These are phyloP conservation scores for Rotaria magnacalcarata DNA, from an alignment of 2,888 invertebrate genomes.

Conservation along the genomic window DNA sequence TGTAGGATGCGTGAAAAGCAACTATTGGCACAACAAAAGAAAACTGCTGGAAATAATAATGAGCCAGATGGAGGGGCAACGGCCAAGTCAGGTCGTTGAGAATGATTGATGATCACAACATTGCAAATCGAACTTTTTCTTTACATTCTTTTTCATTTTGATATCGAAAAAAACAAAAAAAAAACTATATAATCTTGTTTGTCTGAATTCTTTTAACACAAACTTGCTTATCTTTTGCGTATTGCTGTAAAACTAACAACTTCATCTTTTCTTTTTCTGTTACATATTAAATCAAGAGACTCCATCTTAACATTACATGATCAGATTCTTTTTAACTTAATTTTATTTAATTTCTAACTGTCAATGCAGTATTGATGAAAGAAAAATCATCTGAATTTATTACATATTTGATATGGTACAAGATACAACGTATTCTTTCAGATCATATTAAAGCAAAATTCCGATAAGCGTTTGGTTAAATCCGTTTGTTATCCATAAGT, in stretches of 20 bases:
- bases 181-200: neutral
- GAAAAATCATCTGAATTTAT: too few species aligned
- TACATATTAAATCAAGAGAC: neutral
- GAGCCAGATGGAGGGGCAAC: neutral
- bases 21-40: neutral
- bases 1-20: conserved; percentile 2
- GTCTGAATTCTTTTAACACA: neutral
- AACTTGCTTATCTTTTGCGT: neutral
- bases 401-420: too few species aligned
- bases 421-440: too few species aligned
- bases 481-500: too few species aligned
- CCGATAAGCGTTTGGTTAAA: too few species aligned
- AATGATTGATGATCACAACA: neutral
- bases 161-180: neutral
- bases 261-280: neutral
- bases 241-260: neutral
- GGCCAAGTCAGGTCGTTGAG: neutral
- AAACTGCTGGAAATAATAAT: neutral
- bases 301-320: too few species aligned
- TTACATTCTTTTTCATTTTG: neutral
- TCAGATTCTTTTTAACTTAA: too few species aligned
- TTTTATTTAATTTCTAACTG: too few species aligned
- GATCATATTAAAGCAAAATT: too few species aligned
- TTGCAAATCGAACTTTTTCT: neutral
- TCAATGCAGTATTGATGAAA: too few species aligned